A percentile compares a stretch with the other conserved stretches of the same genome.
phyloP scores from a whole-genome alignment of 2,113 vertebrate genomes.

The Thymallus thymallus region DNA sequence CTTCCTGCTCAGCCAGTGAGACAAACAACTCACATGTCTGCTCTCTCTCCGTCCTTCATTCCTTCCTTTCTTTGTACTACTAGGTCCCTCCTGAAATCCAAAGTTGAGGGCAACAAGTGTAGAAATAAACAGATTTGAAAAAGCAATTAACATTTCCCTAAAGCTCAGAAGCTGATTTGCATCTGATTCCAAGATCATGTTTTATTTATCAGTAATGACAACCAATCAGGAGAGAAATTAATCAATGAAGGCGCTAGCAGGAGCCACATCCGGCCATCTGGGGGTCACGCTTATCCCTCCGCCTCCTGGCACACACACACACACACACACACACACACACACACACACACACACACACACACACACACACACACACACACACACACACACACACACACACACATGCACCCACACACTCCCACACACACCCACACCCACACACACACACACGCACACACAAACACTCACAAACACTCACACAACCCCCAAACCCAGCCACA shows the following conservation, averaged over 20 bases:
- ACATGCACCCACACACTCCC: not conserved
- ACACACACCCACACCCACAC: too few species aligned
- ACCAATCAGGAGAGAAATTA: constrained; percentile 88
- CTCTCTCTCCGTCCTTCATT: not conserved
- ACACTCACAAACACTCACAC: not conserved
- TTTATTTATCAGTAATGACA: constrained; percentile 89
- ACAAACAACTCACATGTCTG: not conserved
- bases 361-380: not conserved
- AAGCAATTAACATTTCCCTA: constrained; percentile 79
- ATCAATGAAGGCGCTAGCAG: constrained; percentile 83
- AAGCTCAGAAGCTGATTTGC: constrained; percentile 76
- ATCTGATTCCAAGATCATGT: constrained; percentile 79
- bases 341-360: too few species aligned
- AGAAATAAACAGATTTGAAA: constrained; percentile 79
- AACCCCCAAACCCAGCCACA: too few species aligned
- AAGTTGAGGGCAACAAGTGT: constrained; percentile 70
- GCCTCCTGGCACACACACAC: constrained; percentile 42
- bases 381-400: constrained; percentile 15
- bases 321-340: constrained; percentile 14
- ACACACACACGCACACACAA: too few species aligned
- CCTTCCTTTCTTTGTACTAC: not conserved
- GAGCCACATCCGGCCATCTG: constrained; percentile 88
- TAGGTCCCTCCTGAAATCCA: constrained; percentile 54
- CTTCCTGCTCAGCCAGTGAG: not conserved
- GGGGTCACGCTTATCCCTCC: constrained; percentile 73